Conservation (phyloP, 2,888 invertebrate genomes). For the Sepiola atlantica region DNA sequence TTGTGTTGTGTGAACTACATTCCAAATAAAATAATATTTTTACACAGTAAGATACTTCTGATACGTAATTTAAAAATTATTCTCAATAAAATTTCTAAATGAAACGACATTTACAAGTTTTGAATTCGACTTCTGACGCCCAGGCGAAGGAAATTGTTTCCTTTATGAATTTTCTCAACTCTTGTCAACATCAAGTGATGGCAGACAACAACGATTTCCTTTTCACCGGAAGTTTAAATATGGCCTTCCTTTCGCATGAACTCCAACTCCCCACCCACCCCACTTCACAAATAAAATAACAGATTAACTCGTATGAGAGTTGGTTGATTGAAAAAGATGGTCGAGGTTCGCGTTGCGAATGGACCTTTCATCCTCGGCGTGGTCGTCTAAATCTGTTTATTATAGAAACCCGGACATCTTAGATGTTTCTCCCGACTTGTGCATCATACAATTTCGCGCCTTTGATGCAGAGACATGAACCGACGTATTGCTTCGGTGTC, state of each 20-base stretch:
- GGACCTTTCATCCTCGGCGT: neutral
- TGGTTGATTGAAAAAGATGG: neutral
- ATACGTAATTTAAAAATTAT: no score
- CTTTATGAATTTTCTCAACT: no score
- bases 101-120: no score
- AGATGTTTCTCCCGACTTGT: neutral
- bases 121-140: no score
- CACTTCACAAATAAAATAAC: neutral
- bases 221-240: no score
- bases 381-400: neutral
- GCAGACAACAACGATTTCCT: no score
- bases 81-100: no score
- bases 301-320: neutral
- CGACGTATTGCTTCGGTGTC: neutral
- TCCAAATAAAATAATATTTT: no score
- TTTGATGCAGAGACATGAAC: neutral
- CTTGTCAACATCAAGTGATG: no score
- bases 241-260: neutral
- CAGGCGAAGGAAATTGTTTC: no score
- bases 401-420: neutral
- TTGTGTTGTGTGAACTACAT: no score
- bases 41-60: no score
- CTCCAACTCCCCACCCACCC: neutral
- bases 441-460: neutral
- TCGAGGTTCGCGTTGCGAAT: neutral